phyloP scores from a whole-genome alignment of 2,113 vertebrate species.

The Ochotona princeps region DNA sequence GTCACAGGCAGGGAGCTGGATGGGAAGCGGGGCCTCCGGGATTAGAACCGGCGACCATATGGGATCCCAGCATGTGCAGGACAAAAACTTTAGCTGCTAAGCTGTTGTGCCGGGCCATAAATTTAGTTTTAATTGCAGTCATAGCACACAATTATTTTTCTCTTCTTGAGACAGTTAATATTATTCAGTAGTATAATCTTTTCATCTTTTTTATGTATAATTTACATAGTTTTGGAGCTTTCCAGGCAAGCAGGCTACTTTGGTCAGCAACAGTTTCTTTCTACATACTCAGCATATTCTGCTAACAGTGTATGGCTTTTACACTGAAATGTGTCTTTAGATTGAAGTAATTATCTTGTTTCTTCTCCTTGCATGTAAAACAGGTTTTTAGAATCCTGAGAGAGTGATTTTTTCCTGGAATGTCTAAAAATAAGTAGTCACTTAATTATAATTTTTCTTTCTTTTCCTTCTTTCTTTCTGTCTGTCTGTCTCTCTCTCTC shows the following conservation, averaged over 20 bases:
- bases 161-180: background rate
- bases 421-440: background rate
- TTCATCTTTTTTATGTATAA: background rate
- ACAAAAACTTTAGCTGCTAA: no score
- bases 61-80: no score
- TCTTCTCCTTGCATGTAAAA: background rate
- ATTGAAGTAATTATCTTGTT: background rate
- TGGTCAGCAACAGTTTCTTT: background rate
- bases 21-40: no score
- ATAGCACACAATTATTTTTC: background rate
- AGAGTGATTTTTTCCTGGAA: background rate
- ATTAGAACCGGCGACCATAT: no score
- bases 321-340: background rate
- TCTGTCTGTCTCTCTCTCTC: no score
- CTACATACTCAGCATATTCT: background rate
- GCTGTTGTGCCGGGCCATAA: background rate
- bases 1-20: no score
- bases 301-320: background rate
- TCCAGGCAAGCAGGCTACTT: background rate
- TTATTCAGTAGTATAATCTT: background rate
- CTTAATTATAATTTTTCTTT: background rate
- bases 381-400: background rate
- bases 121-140: background rate
- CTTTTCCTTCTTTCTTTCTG: no score
- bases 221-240: background rate